Conservation (phyloP, 2,797 vertebrate genomes). For the Sebastes baramenuke region DNA sequence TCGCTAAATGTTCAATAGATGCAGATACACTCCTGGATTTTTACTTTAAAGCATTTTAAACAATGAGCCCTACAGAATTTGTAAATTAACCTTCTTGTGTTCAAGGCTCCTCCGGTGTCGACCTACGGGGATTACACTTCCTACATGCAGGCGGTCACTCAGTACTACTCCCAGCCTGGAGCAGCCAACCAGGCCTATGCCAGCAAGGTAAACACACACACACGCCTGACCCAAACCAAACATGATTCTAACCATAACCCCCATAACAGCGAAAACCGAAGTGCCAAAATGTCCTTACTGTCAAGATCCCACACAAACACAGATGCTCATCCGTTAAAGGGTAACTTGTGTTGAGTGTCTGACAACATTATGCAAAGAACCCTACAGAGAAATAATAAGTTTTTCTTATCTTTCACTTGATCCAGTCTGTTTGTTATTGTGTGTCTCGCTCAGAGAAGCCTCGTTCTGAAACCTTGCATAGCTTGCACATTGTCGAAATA, state of each 20-base stretch:
- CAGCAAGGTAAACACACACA: slow-evolving; percentile 76
- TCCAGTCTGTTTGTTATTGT: no score
- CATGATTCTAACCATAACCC: background rate
- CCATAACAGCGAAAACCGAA: background rate
- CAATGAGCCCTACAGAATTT: background rate
- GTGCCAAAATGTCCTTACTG: background rate
- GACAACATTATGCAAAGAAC: no score
- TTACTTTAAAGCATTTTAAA: background rate
- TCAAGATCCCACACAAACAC: background rate
- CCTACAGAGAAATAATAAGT: no score
- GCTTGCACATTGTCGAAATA: no score
- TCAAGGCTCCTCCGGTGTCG: slow-evolving; percentile 74
- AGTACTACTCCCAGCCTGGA: slow-evolving; percentile 85
- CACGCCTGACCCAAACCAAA: background rate
- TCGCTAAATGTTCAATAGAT: background rate
- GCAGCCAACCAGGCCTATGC: slow-evolving; percentile 76
- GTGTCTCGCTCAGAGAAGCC: no score
- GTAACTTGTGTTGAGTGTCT: no score
- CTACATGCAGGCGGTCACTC: slow-evolving; percentile 86
- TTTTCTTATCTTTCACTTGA: no score
- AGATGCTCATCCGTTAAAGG: background rate
- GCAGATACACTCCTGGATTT: background rate
- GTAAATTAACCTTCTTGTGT: slow-evolving; percentile 15
- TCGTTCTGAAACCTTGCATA: no score
- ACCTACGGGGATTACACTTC: slow-evolving; percentile 81